phyloP scores from a whole-genome alignment of 2,888 invertebrate species.

The Leucophenga montana region DNA sequence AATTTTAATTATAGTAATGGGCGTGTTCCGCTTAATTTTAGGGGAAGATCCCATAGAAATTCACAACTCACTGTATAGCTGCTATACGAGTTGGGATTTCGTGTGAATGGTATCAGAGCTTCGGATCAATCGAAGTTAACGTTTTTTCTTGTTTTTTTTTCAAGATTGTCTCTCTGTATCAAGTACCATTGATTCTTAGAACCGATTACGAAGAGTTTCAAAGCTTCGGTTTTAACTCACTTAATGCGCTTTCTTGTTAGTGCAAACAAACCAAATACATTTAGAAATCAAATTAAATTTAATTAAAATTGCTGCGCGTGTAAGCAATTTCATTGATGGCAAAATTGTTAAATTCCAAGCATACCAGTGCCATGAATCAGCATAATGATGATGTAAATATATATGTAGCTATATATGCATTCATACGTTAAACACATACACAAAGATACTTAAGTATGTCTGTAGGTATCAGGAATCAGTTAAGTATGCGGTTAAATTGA shows the following conservation, averaged over 20 bases:
- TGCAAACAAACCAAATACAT: slow-evolving; percentile 42
- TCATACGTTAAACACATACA: slow-evolving; percentile 9
- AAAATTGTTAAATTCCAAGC: neutral
- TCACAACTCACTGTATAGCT: too few relatives aligned
- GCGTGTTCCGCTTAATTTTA: too few relatives aligned
- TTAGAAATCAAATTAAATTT: slow-evolving; percentile 61
- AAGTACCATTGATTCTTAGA: too few relatives aligned
- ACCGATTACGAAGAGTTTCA: neutral
- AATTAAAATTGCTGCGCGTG: slow-evolving; percentile 51
- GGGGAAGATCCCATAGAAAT: too few relatives aligned
- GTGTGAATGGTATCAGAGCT: too few relatives aligned
- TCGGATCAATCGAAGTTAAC: too few relatives aligned
- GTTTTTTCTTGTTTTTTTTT: too few relatives aligned
- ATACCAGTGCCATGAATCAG: slow-evolving; percentile 58
- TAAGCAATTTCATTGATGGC: slow-evolving; percentile 26
- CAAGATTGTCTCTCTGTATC: too few relatives aligned
- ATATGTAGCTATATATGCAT: slow-evolving; percentile 12
- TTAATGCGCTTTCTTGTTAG: neutral
- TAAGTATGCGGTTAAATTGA: neutral
- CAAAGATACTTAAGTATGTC: neutral
- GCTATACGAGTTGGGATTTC: too few relatives aligned
- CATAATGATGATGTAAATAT: neutral
- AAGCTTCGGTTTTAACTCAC: neutral
- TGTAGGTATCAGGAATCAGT: slow-evolving; percentile 13
- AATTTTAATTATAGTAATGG: too few relatives aligned